These are phyloP conservation scores for Aeoliscus strigatus DNA, from an alignment of 2,797 vertebrate species.

Conservation along the genomic window DNA sequence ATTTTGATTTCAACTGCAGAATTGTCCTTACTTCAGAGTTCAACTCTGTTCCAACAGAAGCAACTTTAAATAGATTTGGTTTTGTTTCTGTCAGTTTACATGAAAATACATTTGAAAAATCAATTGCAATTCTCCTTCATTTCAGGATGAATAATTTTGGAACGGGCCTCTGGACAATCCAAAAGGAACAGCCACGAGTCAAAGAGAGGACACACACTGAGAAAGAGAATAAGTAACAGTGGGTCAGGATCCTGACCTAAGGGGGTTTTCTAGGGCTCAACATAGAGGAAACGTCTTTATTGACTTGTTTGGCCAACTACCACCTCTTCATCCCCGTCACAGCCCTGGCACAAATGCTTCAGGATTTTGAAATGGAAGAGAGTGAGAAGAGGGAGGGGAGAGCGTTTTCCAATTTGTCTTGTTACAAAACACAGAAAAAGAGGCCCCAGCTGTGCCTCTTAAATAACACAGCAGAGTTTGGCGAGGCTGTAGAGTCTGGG, in stretches of 20 bases:
- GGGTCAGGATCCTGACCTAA: conserved; percentile 20
- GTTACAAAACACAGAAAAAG: conserved; percentile 52
- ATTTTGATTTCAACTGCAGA: no score
- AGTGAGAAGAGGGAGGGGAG: conserved; percentile 21
- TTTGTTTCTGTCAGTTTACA: no score
- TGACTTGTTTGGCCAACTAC: conserved; percentile 23
- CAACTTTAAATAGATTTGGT: no score
- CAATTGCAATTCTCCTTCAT: no score
- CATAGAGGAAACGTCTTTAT: conserved; percentile 22
- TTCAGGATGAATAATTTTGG: no score
- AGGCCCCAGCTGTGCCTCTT: conserved; percentile 43
- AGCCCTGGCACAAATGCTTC: conserved; percentile 26
- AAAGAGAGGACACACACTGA: conserved; percentile 8
- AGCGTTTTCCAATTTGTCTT: conserved; percentile 49
- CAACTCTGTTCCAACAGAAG: no score
- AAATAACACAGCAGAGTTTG: conserved; percentile 35
- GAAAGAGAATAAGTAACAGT: not conserved
- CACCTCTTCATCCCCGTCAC: conserved; percentile 42
- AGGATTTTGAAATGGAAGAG: conserved; percentile 35
- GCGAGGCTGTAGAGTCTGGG: conserved; percentile 8
- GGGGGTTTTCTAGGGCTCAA: conserved; percentile 13
- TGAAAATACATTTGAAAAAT: no score
- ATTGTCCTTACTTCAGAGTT: no score
- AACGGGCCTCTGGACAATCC: conserved; percentile 7
- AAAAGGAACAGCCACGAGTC: conserved; percentile 13